Percentiles rank a stretch among this genome's conserved stretches.
Conservation (phyloP, 2,797 vertebrate species). For the Alauda arvensis region DNA sequence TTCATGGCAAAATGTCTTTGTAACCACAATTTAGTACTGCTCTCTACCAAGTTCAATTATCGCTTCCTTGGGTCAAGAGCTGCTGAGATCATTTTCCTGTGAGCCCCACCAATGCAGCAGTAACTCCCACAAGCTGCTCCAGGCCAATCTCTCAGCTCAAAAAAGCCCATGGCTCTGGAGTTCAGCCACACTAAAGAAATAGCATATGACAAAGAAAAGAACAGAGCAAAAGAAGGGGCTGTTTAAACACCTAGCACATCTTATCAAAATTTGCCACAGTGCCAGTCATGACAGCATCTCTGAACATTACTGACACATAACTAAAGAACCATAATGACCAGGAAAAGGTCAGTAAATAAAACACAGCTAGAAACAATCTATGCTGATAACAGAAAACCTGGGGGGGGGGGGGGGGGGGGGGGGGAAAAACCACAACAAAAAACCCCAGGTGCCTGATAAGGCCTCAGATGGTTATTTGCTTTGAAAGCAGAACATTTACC, state of each 20-base stretch:
- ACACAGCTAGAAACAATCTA: neutral
- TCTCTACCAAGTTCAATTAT: neutral
- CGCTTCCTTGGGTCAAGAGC: neutral
- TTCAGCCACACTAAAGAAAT: neutral
- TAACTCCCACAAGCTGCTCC: neutral
- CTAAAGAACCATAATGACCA: neutral
- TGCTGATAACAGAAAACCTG: neutral
- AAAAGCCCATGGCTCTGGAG: neutral
- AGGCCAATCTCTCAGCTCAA: neutral
- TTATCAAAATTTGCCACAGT: neutral
- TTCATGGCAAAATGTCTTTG: neutral
- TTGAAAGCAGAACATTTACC: slow-evolving; percentile 72
- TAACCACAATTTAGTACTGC: neutral
- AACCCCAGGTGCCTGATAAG: neutral
- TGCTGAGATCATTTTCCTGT: neutral
- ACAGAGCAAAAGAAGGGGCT: neutral
- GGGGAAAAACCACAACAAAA: neutral
- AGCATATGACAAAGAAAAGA: neutral
- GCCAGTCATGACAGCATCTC: neutral
- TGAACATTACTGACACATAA: neutral
- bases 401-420: fast-evolving
- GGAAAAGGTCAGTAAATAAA: slow-evolving; percentile 7
- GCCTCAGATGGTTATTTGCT: neutral
- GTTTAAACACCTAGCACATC: neutral
- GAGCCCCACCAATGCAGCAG: neutral